Conservation (phyloP, 2,113 vertebrate genomes). For the Elephas maximus region DNA sequence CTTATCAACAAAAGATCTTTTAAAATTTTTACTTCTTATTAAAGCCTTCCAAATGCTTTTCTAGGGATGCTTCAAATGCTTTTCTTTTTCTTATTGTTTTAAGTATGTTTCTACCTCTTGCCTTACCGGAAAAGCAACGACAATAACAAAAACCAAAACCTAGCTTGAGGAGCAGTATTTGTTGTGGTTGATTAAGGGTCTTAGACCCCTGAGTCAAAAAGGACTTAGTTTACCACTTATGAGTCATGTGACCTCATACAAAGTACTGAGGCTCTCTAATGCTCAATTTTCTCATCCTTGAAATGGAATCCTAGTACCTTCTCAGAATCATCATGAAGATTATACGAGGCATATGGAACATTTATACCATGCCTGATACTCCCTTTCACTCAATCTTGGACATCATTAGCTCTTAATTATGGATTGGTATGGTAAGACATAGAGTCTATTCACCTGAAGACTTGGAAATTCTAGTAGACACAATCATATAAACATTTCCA, state of each 20-base stretch:
- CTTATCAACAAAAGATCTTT: neutral
- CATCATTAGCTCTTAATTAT: slow-evolving; percentile 21
- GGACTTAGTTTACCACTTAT: neutral
- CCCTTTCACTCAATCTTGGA: neutral
- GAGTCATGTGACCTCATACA: neutral
- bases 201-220: neutral
- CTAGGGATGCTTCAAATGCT: neutral
- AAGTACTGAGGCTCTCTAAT: too few species aligned
- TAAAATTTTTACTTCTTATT: neutral
- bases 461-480: neutral
- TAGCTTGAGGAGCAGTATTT: neutral
- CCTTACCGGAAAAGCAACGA: neutral
- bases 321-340: neutral
- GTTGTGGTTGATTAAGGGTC: neutral
- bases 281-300: neutral
- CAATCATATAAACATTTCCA: neutral
- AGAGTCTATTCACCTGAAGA: neutral
- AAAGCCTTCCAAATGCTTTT: slow-evolving; percentile 46
- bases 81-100: neutral
- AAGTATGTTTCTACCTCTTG: neutral
- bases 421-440: neutral
- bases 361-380: neutral
- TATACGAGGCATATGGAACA: neutral
- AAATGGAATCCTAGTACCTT: neutral
- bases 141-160: neutral